Conservation (phyloP, 2,888 invertebrate genomes). For the Macropis europaea region DNA sequence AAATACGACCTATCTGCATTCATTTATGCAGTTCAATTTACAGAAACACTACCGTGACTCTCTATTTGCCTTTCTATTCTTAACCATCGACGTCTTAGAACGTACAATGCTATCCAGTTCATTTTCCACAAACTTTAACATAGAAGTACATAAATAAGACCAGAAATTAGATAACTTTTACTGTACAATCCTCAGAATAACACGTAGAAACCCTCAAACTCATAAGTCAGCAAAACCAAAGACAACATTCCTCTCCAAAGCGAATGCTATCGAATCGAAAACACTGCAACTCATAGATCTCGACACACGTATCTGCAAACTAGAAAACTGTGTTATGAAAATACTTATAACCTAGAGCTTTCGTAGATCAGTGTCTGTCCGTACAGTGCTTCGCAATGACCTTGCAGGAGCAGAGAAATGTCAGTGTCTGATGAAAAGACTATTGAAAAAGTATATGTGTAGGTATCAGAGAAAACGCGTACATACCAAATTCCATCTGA, state of each 20-base stretch:
- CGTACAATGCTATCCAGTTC: too few relatives aligned
- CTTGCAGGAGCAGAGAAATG: slow-evolving; percentile 46
- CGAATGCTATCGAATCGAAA: slow-evolving; percentile 20
- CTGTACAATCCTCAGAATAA: too few relatives aligned
- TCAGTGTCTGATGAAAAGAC: slow-evolving; percentile 27
- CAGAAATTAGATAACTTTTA: too few relatives aligned
- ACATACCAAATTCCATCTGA: slow-evolving; percentile 66
- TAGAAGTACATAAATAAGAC: not conserved
- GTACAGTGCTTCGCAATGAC: slow-evolving; percentile 45
- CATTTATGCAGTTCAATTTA: not conserved
- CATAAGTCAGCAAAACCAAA: too few relatives aligned
- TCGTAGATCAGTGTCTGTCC: slow-evolving; percentile 14
- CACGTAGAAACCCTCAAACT: too few relatives aligned
- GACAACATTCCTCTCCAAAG: not conserved
- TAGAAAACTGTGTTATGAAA: slow-evolving; percentile 34
- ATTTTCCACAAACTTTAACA: too few relatives aligned
- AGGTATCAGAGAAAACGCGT: slow-evolving; percentile 3
- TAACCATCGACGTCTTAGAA: too few relatives aligned
- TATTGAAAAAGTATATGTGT: slow-evolving; percentile 18
- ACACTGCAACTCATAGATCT: slow-evolving; percentile 43
- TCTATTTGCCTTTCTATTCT: not conserved
- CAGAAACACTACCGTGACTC: not conserved
- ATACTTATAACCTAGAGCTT: slow-evolving; percentile 45
- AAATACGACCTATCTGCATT: not conserved
- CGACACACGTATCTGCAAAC: too few relatives aligned